Evolutionary conservation across 2,113 vertebrate species (phyloP).

Genomic region (Bungarus multicinctus): DNA sequence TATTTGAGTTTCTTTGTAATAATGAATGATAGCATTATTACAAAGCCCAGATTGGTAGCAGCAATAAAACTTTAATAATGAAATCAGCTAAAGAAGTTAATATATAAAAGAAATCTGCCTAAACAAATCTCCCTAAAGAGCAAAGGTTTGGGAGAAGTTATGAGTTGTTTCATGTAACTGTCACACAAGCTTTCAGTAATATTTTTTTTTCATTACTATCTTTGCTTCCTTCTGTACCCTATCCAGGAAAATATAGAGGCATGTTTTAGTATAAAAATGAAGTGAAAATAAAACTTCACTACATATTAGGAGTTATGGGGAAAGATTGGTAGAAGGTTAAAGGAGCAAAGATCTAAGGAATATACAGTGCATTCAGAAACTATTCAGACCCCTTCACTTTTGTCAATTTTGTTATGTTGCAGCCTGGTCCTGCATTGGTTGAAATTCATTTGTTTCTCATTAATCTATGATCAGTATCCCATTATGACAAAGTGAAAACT

Average conservation of each 20-base stretch:
- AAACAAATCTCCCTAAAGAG: neutral
- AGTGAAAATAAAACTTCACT: neutral
- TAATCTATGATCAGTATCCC: no score
- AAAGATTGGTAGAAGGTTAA: neutral
- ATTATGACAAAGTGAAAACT: no score
- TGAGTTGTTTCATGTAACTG: neutral
- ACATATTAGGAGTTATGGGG: neutral
- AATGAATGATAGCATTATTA: neutral
- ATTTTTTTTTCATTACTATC: neutral
- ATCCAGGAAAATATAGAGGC: neutral
- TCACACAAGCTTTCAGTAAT: neutral
- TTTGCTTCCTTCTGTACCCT: neutral
- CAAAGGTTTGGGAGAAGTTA: neutral
- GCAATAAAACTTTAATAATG: neutral
- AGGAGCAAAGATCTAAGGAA: neutral
- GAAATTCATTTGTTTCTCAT: neutral
- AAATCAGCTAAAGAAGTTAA: neutral
- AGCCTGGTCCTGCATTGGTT: no score
- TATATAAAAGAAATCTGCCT: neutral
- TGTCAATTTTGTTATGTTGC: neutral
- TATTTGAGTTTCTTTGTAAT: neutral
- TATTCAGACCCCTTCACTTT: neutral
- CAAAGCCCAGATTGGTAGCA: neutral
- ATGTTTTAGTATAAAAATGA: neutral
- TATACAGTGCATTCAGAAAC: neutral